Base-by-base conservation (phyloP, 2,113 vertebrate species). In the Parus major region DNA sequence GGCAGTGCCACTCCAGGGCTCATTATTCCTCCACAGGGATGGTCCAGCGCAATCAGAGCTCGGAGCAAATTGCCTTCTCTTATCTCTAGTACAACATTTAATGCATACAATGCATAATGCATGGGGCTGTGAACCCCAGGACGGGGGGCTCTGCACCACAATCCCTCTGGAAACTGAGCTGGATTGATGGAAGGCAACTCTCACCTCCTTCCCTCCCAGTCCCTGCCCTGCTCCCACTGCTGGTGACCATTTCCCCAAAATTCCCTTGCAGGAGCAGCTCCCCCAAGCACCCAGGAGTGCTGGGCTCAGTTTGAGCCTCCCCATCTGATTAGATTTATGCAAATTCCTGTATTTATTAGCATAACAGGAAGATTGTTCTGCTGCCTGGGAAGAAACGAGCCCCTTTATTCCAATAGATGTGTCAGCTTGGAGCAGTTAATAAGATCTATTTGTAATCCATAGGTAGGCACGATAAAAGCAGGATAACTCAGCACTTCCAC, bases 341-440 rank as follows among this genome's bases (percentile, higher is more conserved):
- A 93, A 92, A 96, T 87, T 13, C 44, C 57, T 44, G 12, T 75
- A 52, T 96, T 94, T 95, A 89, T 94, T 87, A 85, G 85, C 85
- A 85, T 87, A 90, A 84, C 44, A 72, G 82, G 75, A 63, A 93
- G 78, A 72, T 82, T 87, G 57, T 79, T 94, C 92, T 76, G 90
- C 61, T 79, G 84, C 78, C 87, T 90, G 90, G 57, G 92, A 85
- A 82, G 90, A 41, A 93, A 91, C 8, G 36, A 94, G 87, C 70
- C 61, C 73, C 70, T 79, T 85, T 79, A 90, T 94, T 93, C 84
- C 80, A 87, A 60, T 23, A 31, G 78, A 91, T 64, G 66, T 82
- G 84, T 95, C 93, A 87, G 65, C 86, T 71, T 35, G 59, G 82
- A 91, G 84, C 95, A 90, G 44, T 94, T 96, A 96, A 72, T 82